A percentile compares a stretch with the other conserved stretches of the same genome.
Conservation (phyloP, 2,113 vertebrate species). For the human region DNA sequence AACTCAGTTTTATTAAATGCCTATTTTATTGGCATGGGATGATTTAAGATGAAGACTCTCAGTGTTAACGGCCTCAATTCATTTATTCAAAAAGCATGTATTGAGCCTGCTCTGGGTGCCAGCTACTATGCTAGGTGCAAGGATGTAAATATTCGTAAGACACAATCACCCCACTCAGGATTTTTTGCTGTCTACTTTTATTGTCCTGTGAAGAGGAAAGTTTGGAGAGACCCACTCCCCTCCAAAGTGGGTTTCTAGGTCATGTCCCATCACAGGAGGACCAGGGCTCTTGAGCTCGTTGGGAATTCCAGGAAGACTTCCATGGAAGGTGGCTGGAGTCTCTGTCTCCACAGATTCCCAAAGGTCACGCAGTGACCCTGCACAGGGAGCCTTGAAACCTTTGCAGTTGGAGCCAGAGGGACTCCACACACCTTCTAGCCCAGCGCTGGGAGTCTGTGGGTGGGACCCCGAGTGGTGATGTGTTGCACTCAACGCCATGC, state of each 20-base stretch:
- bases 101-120: accelerated
- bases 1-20: not conserved
- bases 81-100: not conserved
- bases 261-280: not conserved
- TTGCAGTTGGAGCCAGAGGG: not conserved
- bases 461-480: not conserved
- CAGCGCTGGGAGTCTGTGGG: accelerated
- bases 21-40: not conserved
- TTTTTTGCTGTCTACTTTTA: accelerated
- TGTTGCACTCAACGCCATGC: accelerated
- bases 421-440: not conserved
- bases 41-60: not conserved
- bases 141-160: accelerated
- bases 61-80: accelerated
- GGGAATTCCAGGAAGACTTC: not conserved
- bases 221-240: not conserved
- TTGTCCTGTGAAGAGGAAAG: not conserved
- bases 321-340: not conserved
- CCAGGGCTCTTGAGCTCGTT: not conserved
- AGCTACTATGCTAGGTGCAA: too few relatives aligned
- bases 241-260: not conserved
- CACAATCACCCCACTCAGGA: accelerated
- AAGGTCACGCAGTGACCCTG: not conserved
- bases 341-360: not conserved
- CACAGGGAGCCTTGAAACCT: not conserved